Percentiles rank a stretch among this genome's conserved stretches.
phyloP scores from a whole-genome alignment of 2,888 invertebrate genomes.

The Drosophila leonis region DNA sequence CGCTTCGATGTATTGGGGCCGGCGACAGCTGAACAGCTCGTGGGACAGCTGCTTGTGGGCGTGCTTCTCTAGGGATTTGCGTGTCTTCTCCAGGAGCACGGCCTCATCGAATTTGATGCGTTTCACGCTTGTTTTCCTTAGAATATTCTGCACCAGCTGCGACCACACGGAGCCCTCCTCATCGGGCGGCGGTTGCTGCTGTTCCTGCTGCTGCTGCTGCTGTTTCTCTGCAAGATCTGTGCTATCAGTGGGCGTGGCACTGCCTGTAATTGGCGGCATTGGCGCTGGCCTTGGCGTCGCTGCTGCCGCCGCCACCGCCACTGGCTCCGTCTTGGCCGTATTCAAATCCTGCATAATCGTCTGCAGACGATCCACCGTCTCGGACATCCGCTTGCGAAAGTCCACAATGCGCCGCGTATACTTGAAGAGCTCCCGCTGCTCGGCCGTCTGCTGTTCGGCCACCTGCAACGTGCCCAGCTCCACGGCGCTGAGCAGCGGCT shows the following conservation, averaged over 20 bases:
- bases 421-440: constrained; percentile 67
- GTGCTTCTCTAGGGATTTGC: constrained; percentile 87
- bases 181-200: constrained; percentile 13
- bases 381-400: constrained; percentile 79
- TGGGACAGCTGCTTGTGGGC: constrained; percentile 88
- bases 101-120: constrained; percentile 90
- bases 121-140: constrained; percentile 86
- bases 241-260: constrained; percentile 1
- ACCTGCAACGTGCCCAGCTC: constrained; percentile 57
- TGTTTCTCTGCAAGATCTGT: background rate
- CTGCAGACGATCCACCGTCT: constrained; percentile 82
- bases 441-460: constrained; percentile 24
- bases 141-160: constrained; percentile 87
- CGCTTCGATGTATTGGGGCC: constrained; percentile 87
- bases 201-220: background rate
- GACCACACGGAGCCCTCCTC: constrained; percentile 85
- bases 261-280: background rate
- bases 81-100: constrained; percentile 89
- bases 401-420: constrained; percentile 74
- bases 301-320: background rate
- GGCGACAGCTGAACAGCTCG: constrained; percentile 91
- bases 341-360: constrained; percentile 68
- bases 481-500: constrained; percentile 58
- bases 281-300: constrained; percentile 2
- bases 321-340: constrained; percentile 15